A percentile compares a stretch with the other conserved stretches of the same genome.
Conservation (phyloP, 2,888 invertebrate species). For the Ellobium chinense region DNA sequence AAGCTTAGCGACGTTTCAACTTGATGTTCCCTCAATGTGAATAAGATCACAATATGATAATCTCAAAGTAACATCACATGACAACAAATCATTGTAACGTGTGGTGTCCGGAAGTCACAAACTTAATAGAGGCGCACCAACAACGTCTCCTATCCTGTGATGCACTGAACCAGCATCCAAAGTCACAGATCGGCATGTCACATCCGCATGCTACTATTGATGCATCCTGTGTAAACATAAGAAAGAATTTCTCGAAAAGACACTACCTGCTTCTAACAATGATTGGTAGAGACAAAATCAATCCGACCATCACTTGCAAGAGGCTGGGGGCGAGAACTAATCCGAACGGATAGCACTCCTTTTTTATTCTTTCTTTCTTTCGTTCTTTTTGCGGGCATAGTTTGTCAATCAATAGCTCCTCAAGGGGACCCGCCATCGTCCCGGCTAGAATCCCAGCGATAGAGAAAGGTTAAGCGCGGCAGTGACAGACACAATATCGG, state of each 20-base stretch:
- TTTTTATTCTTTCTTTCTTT: neutral
- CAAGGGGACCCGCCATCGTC: neutral
- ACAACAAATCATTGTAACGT: too few relatives aligned
- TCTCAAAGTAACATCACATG: too few relatives aligned
- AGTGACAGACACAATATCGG: neutral
- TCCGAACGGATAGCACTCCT: neutral
- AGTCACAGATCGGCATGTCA: too few relatives aligned
- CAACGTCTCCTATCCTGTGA: too few relatives aligned
- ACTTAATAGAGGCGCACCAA: too few relatives aligned
- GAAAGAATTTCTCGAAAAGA: neutral
- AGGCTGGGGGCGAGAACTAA: slow-evolving; percentile 3
- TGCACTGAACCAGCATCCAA: too few relatives aligned
- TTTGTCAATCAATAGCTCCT: slow-evolving; percentile 32
- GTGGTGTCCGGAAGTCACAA: too few relatives aligned
- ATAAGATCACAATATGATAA: too few relatives aligned
- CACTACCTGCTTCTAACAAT: slow-evolving; percentile 12
- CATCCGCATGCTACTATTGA: too few relatives aligned
- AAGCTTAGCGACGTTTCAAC: too few relatives aligned
- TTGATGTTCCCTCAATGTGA: too few relatives aligned
- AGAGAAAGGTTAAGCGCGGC: neutral
- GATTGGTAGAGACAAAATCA: slow-evolving; percentile 9
- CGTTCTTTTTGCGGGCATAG: neutral
- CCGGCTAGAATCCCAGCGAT: neutral
- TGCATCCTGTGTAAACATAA: neutral
- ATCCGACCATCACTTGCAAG: neutral